These are phyloP conservation scores for Jordanella pulchra DNA, from an alignment of 2,797 vertebrate species.

Conservation along the genomic window DNA sequence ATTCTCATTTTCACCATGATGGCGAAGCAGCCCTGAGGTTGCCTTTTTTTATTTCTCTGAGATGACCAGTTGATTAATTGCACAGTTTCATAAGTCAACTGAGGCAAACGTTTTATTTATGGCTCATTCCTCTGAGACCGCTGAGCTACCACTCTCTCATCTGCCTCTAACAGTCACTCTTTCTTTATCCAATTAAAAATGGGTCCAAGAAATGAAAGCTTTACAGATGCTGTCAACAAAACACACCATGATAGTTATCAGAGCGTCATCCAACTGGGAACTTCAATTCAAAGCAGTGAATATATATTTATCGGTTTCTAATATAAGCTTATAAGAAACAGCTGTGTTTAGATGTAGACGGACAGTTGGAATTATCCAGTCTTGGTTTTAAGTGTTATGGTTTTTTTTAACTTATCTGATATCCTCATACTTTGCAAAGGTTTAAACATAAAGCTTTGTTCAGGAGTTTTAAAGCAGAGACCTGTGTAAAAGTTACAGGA, in stretches of 20 bases:
- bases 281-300: constrained; percentile 5
- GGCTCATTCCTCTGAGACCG: constrained; percentile 39
- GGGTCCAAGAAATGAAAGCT: constrained; percentile 25
- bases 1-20: constrained; percentile 66
- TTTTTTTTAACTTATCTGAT: background rate
- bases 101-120: constrained; percentile 65
- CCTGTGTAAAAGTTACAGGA: background rate
- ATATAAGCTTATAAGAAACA: no score
- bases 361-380: background rate
- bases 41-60: constrained; percentile 50
- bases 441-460: background rate
- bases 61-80: constrained; percentile 52
- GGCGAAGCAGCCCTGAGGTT: constrained; percentile 33
- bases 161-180: constrained; percentile 37
- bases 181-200: constrained; percentile 35
- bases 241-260: constrained; percentile 41
- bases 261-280: constrained; percentile 10
- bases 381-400: background rate
- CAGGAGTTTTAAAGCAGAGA: background rate
- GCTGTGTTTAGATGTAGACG: background rate
- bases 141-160: constrained; percentile 20
- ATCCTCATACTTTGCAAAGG: background rate
- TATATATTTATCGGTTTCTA: background rate
- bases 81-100: constrained; percentile 43
- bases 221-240: constrained; percentile 3